Percentiles rank a stretch among this genome's conserved stretches.
Evolutionary conservation across 2,888 invertebrate genomes (phyloP).

Genomic region (Drosophila silvestris): DNA sequence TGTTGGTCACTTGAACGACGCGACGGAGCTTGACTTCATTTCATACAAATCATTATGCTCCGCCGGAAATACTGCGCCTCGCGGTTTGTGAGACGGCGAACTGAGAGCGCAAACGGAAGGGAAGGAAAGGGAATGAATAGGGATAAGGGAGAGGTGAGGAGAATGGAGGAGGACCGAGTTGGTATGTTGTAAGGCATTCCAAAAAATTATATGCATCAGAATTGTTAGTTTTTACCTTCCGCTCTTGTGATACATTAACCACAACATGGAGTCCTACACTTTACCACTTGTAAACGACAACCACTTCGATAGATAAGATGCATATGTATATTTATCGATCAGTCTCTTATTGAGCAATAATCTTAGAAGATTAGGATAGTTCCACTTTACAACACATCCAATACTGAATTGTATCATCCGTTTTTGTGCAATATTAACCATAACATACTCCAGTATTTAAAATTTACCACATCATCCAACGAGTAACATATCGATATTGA

Average conservation of each 20-base stretch:
- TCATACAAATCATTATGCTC: constrained; percentile 76
- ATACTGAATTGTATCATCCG: constrained; percentile 19
- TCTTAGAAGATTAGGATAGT: neutral
- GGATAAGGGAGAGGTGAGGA: neutral
- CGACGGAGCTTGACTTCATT: constrained; percentile 55
- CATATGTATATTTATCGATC: neutral
- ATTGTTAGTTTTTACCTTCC: constrained; percentile 49
- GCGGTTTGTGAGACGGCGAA: constrained; percentile 60
- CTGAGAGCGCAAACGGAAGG: constrained; percentile 36
- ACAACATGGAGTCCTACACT: constrained; percentile 3
- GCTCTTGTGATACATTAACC: constrained; percentile 6
- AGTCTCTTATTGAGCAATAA: neutral
- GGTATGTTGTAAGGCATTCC: constrained; percentile 22
- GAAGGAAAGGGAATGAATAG: neutral
- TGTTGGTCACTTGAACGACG: constrained; percentile 60
- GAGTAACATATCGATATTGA: neutral
- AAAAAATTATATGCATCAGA: constrained; percentile 60
- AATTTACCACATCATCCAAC: neutral
- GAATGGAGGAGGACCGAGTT: neutral
- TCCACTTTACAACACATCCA: neutral
- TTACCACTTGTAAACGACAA: neutral
- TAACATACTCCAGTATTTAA: neutral
- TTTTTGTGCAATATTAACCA: constrained; percentile 1
- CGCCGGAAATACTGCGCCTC: constrained; percentile 74
- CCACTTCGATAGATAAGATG: neutral